These are phyloP conservation scores for Recurvirostra avosetta DNA, from an alignment of 2,113 vertebrate genomes.

Conservation along the genomic window DNA sequence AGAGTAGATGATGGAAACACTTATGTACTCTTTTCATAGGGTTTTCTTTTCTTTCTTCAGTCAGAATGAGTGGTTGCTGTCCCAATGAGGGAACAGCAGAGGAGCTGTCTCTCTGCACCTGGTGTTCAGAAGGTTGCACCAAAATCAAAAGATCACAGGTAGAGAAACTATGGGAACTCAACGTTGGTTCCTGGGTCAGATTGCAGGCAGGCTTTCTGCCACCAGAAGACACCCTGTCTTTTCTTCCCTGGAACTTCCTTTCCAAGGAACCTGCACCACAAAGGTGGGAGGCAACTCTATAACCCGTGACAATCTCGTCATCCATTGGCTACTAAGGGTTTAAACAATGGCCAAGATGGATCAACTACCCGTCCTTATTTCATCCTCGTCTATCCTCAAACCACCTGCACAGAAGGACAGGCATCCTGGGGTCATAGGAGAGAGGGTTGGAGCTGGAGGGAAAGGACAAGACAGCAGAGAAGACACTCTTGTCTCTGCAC, in stretches of 20 bases:
- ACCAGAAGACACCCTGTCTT: neutral
- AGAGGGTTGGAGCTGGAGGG: neutral
- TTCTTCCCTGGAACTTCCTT: neutral
- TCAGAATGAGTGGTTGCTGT: neutral
- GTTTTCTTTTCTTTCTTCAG: neutral
- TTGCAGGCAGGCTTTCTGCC: neutral
- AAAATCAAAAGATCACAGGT: neutral
- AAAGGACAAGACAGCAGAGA: neutral
- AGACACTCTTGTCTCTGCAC: neutral
- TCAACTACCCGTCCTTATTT: neutral
- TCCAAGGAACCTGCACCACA: neutral
- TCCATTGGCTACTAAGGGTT: neutral
- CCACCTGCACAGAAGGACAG: neutral
- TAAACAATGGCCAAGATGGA: neutral
- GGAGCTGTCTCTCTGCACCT: neutral
- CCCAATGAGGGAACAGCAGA: neutral
- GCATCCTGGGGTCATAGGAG: neutral
- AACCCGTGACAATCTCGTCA: neutral
- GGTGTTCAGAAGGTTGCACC: neutral
- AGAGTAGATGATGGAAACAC: neutral
- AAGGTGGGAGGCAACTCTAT: neutral
- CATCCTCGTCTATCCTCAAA: neutral
- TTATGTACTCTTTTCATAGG: neutral
- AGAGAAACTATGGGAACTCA: neutral
- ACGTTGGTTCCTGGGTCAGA: neutral